Conservation (phyloP, 2,888 invertebrate genomes). For the Aphrophora alni region DNA sequence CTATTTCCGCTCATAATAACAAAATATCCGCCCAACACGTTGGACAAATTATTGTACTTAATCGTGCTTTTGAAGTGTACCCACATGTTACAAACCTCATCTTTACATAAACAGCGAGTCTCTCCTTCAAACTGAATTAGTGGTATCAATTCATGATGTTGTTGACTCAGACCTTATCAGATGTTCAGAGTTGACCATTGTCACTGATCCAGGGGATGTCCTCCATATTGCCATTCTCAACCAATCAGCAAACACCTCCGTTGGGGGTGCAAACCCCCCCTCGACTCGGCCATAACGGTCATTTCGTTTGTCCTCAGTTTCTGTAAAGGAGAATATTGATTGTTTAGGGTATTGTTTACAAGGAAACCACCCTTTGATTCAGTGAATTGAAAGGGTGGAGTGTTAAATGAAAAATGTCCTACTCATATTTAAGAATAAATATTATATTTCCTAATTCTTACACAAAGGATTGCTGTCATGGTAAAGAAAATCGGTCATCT, state of each 20-base stretch:
- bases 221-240: neutral
- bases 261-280: neutral
- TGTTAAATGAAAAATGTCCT: neutral
- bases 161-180: too few species aligned
- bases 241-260: neutral
- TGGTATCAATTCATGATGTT: neutral
- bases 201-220: neutral
- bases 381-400: neutral
- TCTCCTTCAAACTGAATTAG: too few species aligned
- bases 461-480: too few species aligned
- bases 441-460: too few species aligned
- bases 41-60: too few species aligned
- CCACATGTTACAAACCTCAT: too few species aligned
- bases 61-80: too few species aligned
- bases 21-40: too few species aligned
- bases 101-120: too few species aligned
- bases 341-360: neutral
- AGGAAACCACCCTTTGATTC: neutral
- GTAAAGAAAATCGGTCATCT: too few species aligned
- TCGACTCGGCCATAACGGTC: neutral
- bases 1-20: too few species aligned
- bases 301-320: neutral
- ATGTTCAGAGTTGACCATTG: neutral
- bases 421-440: neutral
- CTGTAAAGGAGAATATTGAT: neutral